Evolutionary conservation across 2,113 vertebrate genomes (phyloP), one percentile per base, ranked within the genome.

Genomic region (Guaruba guarouba): DNA sequence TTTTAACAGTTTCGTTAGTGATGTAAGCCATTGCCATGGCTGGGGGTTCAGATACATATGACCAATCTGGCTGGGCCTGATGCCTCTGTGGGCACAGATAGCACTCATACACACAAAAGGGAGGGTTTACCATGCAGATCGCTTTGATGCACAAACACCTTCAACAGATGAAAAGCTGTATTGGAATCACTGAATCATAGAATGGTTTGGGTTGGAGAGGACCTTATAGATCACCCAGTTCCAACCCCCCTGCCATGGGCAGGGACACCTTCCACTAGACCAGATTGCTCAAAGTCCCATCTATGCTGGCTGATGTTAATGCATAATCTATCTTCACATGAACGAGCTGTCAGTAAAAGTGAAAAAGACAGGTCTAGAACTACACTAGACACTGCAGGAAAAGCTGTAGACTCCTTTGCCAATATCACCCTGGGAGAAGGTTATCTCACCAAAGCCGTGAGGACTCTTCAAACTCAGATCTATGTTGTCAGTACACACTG

Each of bases 41-140:
- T 41, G 57, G 4, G 69, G 55, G 46, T n/a, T 35, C 64, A 48
- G 71, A 41, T 1, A 48, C 17, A 12, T 22, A 7, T 0, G 0
- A 43, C 31, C 44, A 49, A 80, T 13, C 18, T 12, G 61, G 37
- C n/a, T 88, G 91, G 12, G 77, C 37, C 68, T 5, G 10, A 35
- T 10, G 48, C 54, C 63, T 69, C 73, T 2, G 1, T 7, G 52
- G 37, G 54, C 67, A 64, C 2, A 43, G 43, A 44, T 3, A 19
- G 44, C 57, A 46, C 43, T 39, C 16, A 4, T 1, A n/a, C 12
- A 31, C 35, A n/a, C 35, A 27, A 7, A n/a, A 67, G 31, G 35
- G 23, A 79, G n/a, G 18, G 11, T 5, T 79, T 35, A 43, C 44
- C 1, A 0, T n/a, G 4, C 54, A 54, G 7, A 54, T 14, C 49